These are phyloP conservation scores for Prinia subflava DNA, from an alignment of 2,113 vertebrate species.

Conservation along the genomic window DNA sequence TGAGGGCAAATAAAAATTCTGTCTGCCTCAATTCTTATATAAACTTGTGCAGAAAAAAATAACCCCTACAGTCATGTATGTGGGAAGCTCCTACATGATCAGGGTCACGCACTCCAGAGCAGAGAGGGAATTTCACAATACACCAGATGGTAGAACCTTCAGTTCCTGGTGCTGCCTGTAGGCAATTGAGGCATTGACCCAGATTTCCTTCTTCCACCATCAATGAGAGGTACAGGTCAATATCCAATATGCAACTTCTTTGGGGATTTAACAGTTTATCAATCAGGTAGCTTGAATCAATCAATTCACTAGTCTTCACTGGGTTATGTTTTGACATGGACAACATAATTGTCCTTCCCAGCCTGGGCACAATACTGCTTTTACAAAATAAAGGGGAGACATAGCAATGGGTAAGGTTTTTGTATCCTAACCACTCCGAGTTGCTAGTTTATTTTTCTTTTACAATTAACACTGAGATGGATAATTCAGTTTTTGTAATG, in stretches of 20 bases:
- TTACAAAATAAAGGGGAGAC: background rate
- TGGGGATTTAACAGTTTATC: conserved; percentile 7
- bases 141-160: background rate
- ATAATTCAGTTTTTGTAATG: conserved; percentile 24
- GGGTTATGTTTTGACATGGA: background rate
- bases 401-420: background rate
- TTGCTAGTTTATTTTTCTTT: conserved; percentile 6
- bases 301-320: background rate
- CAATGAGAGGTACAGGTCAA: background rate
- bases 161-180: background rate
- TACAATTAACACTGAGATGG: background rate
- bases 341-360: background rate
- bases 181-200: background rate
- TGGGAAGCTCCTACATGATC: background rate
- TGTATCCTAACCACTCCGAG: conserved; percentile 21
- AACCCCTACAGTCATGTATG: background rate
- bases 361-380: background rate
- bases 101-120: background rate
- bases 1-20: background rate
- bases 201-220: background rate
- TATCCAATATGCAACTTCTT: background rate
- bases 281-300: background rate
- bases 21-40: background rate
- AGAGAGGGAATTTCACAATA: background rate
- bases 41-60: background rate